Conservation (phyloP, 2,797 vertebrate species). For the Rhinoraja longicauda region DNA sequence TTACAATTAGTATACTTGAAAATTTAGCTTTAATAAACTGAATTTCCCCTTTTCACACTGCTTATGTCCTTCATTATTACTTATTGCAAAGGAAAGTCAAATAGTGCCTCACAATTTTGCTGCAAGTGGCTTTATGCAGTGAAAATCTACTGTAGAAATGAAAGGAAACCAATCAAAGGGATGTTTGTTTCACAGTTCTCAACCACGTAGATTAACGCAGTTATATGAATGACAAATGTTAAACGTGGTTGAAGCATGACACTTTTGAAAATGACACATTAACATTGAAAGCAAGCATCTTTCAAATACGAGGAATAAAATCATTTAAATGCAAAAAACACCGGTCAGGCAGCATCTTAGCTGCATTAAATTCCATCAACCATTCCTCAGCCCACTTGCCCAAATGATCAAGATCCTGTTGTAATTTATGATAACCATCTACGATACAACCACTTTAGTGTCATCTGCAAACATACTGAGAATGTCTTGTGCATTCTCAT, state of each 20-base stretch:
- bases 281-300: background rate
- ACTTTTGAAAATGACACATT: background rate
- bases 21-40: background rate
- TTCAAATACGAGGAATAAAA: background rate
- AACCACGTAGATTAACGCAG: background rate
- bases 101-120: background rate
- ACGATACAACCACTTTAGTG: too few species aligned
- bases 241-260: background rate
- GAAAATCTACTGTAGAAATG: background rate
- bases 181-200: background rate
- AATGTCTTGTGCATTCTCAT: too few species aligned
- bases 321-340: too few species aligned
- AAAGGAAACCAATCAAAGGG: background rate
- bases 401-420: too few species aligned
- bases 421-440: too few species aligned
- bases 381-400: too few species aligned
- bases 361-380: too few species aligned
- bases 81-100: background rate
- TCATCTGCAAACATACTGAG: too few species aligned
- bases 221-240: background rate
- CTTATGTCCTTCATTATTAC: background rate
- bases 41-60: background rate
- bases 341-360: too few species aligned
- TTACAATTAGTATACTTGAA: background rate
- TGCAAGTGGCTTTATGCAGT: background rate